These are phyloP conservation scores for Tragelaphus strepsiceros DNA, from an alignment of 2,113 vertebrate species.

Conservation along the genomic window DNA sequence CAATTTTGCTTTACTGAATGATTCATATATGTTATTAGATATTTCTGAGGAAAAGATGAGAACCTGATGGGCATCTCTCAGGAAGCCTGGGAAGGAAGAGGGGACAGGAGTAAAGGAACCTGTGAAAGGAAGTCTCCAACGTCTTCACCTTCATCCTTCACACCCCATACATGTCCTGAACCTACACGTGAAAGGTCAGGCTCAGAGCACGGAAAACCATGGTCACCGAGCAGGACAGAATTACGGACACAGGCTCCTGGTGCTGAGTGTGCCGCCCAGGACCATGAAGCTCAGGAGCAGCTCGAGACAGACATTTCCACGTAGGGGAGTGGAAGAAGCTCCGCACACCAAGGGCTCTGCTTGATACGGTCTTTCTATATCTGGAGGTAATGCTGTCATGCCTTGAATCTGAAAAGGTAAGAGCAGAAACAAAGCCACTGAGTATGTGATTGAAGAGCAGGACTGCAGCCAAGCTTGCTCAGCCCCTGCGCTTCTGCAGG, in stretches of 20 bases:
- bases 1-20: not conserved
- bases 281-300: slow-evolving; percentile 27
- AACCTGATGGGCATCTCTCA: not conserved
- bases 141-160: not conserved
- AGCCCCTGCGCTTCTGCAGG: not conserved
- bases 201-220: slow-evolving; percentile 20
- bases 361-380: slow-evolving; percentile 76
- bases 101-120: rapidly evolving
- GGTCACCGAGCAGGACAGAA: not conserved
- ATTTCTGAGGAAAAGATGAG: not conserved
- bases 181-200: not conserved
- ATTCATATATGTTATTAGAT: not conserved
- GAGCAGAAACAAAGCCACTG: not conserved
- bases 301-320: not conserved
- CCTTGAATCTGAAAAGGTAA: slow-evolving; percentile 82
- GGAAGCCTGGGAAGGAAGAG: not conserved
- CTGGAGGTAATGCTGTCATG: slow-evolving; percentile 82
- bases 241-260: slow-evolving; percentile 19
- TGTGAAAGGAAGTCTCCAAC: not conserved
- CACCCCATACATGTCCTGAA: not conserved
- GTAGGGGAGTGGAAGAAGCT: slow-evolving; percentile 42
- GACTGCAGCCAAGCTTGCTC: not conserved
- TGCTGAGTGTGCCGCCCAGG: not conserved
- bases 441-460: not conserved
- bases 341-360: slow-evolving; percentile 76